phyloP scores from a whole-genome alignment of 2,888 invertebrate species.

The Tipula vernalis region DNA sequence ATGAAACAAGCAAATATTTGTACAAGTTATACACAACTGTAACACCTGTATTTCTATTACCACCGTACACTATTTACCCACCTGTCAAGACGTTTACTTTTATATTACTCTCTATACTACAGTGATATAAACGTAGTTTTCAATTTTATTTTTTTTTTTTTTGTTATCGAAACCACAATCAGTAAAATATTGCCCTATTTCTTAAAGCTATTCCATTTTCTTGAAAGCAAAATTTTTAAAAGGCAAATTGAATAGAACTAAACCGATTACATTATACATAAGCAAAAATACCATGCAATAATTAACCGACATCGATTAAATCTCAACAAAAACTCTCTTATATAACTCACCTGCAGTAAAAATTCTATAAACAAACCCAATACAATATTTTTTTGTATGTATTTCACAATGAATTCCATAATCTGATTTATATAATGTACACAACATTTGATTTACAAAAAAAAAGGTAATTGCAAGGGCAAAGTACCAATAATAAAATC shows the following conservation, averaged over 20 bases:
- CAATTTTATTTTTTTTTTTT: neutral
- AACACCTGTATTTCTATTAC: neutral
- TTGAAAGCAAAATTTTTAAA: neutral
- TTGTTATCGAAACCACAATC: neutral
- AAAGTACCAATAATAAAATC: neutral
- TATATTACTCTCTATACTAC: neutral
- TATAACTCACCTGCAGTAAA: neutral
- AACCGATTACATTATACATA: neutral
- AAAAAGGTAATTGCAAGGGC: neutral
- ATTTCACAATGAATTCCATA: neutral
- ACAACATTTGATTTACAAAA: neutral
- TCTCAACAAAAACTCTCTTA: neutral
- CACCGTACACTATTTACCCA: neutral
- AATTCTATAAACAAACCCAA: neutral
- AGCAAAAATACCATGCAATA: neutral
- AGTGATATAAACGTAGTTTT: neutral
- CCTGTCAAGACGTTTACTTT: neutral
- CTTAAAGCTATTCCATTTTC: neutral
- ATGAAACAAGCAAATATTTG: neutral
- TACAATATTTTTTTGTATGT: neutral
- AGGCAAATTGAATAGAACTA: neutral
- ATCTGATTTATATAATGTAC: neutral
- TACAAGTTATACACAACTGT: neutral
- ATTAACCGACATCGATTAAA: neutral
- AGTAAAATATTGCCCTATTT: neutral